These are phyloP conservation scores for Popillia japonica DNA, from an alignment of 1,140 invertebrate species.

Conservation along the genomic window DNA sequence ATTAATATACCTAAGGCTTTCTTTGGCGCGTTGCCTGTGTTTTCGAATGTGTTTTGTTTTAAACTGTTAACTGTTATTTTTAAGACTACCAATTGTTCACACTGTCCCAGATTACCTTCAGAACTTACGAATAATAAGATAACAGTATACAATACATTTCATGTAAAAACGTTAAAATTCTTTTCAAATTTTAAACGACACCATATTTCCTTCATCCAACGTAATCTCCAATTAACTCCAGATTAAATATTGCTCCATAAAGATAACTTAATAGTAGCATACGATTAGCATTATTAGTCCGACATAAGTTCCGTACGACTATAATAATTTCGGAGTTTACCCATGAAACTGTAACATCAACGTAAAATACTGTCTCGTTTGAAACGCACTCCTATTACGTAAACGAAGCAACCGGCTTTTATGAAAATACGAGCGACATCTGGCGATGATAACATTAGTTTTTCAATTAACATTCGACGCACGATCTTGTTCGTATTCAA, in stretches of 20 bases:
- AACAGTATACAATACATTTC: too few relatives aligned
- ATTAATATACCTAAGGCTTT: too few relatives aligned
- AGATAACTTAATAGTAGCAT: background rate
- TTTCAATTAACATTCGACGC: conserved; percentile 1
- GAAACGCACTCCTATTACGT: background rate
- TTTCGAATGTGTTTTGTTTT: too few relatives aligned
- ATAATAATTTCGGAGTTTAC: background rate
- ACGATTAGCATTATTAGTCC: background rate
- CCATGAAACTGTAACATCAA: background rate
- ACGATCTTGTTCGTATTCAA: background rate
- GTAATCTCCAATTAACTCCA: background rate
- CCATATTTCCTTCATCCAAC: background rate
- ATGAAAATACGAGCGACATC: background rate
- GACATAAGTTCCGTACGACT: too few relatives aligned
- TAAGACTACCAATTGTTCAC: too few relatives aligned
- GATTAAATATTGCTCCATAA: background rate
- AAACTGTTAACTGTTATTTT: too few relatives aligned
- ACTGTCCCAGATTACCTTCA: too few relatives aligned
- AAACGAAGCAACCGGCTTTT: background rate
- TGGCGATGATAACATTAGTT: background rate
- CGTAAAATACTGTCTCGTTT: background rate
- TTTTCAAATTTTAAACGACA: background rate
- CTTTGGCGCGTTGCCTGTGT: too few relatives aligned
- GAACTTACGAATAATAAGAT: too few relatives aligned
- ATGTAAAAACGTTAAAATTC: too few relatives aligned